Evolutionary conservation across 2,888 invertebrate species (phyloP), one percentile per base, ranked within the genome.

Genomic region (Drosophila greeni): DNA sequence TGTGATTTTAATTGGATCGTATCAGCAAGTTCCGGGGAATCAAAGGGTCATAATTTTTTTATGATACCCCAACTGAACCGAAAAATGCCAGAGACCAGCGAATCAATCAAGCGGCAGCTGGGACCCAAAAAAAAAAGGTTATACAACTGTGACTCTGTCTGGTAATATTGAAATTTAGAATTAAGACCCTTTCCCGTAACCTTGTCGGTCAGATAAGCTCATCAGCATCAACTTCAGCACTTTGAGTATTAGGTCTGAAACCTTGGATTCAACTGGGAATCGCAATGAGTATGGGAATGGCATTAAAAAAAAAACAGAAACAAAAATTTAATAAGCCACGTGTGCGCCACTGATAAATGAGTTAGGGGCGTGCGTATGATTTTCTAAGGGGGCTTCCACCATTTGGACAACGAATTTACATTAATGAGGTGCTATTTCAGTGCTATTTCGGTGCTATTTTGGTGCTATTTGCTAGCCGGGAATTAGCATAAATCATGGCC

Each of bases 1-100:
- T 82, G 55, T 70, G 60, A 55, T 67, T 77, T 77, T 77, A 80
- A 78, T 82, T 75, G 75, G 75, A 73, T 66, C 56, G 62, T 76
- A 14, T 60, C 61, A 66, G 54, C 56, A 73, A 78, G 68, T 78
- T 76, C 58, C 66, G 59, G 40, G 54, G 56, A 76, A 62, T 16
- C 58, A 18, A 31, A 31, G 48, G 66, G 57, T 67, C 58, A 48
- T 67, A 60, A 40, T 23, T 23, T 40, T 20, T 23, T 8, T 23
- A 23, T 40, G 8, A 14, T 23, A 52, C 18, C 42, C 0, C 52
- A 59, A 66, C 23, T 23, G 9, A 40, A 69, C 72, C 70, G n/a
- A 70, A 57, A 74, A 60, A 52, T 74, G 68, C 40, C 56, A 73
- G 16, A 16, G 33, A 18, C 55, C 67, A 66, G 49, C 56, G 68